Base-by-base conservation (phyloP, 2,797 vertebrate species). In the Poeciliopsis paucimaculata region DNA sequence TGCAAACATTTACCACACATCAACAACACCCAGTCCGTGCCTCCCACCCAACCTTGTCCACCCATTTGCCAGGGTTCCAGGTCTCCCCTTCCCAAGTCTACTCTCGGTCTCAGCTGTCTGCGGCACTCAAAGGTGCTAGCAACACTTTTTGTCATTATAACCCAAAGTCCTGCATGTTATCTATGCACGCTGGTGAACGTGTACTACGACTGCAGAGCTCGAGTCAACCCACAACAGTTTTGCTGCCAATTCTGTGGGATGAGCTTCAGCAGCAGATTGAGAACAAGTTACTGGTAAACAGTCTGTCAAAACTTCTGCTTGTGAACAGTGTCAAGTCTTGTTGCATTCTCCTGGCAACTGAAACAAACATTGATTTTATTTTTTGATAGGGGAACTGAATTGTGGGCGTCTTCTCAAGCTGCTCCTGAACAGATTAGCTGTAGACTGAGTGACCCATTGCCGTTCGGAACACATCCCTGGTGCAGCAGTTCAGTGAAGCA, bases 21-120 rank as follows among this genome's bases (percentile, higher is more conserved):
- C 82, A 57, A 81, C 84, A 85, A 82, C 84, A 85, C 82, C 82
- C 76, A 26, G 39, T 77, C 71, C 23, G 2, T 43, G 78, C 82
- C 68, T 77, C 82, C 87, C 81, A 86, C 73, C 75, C 77, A 87
- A 82, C 70, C 82, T 73, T 76, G 57, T 72, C 62, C 72, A 73
- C 74, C 11, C 39, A 36, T 43, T 75, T 20, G 26, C 41, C 9
- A 72, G 46, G 53, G 77, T 75, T 47, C 60, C 70, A 57, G 43
- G 45, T 60, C 73, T 45, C 73, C 76, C 51, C 68, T 55, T 46
- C 51, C 75, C 71, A 23, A 45, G 70, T 86, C 68, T 57, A 77
- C 81, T 66, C 78, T 72, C 10, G 28, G 74, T 34, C 78, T 86
- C 95, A 95, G 93, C 93, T 95, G 94, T 94, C 91, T 39, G 62